A percentile compares a stretch with the other conserved stretches of the same genome.
phyloP scores from a whole-genome alignment of 1,140 invertebrate species.

The Rhagoletis zephyria region DNA sequence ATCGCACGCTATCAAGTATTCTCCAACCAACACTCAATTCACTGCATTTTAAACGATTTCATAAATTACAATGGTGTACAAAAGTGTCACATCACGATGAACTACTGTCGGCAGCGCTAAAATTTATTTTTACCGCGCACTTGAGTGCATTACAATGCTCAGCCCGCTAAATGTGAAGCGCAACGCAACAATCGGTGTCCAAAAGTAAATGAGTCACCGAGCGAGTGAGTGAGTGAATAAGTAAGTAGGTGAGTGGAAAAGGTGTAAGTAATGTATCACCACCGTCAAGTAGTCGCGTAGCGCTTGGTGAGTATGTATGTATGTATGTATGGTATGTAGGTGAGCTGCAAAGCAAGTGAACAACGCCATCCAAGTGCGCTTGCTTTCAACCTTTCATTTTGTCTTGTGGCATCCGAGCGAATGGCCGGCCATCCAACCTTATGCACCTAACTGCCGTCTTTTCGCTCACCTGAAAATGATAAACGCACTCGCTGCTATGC shows the following conservation, averaged over 20 bases:
- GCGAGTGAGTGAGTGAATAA: too few species aligned
- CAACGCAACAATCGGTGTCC: background rate
- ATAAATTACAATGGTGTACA: slow-evolving; percentile 26
- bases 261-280: slow-evolving; percentile 43
- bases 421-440: background rate
- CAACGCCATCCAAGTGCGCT: background rate
- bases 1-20: slow-evolving; percentile 9
- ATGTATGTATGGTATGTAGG: too few species aligned
- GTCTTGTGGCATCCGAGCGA: background rate
- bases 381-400: slow-evolving; percentile 25
- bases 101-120: slow-evolving; percentile 17
- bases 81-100: slow-evolving; percentile 50
- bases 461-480: slow-evolving; percentile 29
- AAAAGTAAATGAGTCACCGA: background rate
- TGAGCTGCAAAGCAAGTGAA: background rate
- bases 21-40: slow-evolving; percentile 32
- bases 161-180: slow-evolving; percentile 15
- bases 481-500: slow-evolving; percentile 45
- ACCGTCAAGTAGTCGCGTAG: background rate
- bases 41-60: slow-evolving; percentile 39
- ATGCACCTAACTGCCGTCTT: background rate
- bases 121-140: slow-evolving; percentile 43
- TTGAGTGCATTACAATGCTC: slow-evolving; percentile 50
- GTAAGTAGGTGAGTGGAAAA: background rate
- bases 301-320: background rate